A percentile compares a stretch with the other conserved stretches of the same genome.
These are phyloP conservation scores for Telmatherina bonti DNA, from an alignment of 2,797 vertebrate genomes.

Conservation along the genomic window DNA sequence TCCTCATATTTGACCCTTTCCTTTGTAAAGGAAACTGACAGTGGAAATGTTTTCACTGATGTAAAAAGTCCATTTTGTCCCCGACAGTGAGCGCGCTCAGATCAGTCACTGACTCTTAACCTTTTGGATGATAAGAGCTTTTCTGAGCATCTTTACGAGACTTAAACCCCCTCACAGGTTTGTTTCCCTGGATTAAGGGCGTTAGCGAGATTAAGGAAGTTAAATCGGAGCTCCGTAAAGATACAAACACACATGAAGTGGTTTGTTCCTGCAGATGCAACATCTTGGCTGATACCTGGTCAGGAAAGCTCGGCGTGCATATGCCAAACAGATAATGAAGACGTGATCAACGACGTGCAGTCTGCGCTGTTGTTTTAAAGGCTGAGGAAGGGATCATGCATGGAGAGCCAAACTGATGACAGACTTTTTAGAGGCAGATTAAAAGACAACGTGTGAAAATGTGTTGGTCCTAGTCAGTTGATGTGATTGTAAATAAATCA, in stretches of 20 bases:
- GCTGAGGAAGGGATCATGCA: too few species aligned
- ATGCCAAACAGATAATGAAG: slow-evolving; percentile 18
- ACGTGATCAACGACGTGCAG: not conserved
- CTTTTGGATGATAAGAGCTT: not conserved
- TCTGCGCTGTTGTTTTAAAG: not conserved
- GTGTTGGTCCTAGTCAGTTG: too few species aligned
- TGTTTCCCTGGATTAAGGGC: not conserved
- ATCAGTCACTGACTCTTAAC: not conserved
- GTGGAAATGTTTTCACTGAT: not conserved
- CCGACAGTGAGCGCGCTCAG: not conserved
- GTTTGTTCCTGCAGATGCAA: slow-evolving; percentile 1
- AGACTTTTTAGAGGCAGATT: too few species aligned
- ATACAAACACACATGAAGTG: not conserved
- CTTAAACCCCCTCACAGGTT: not conserved
- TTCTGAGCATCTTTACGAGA: not conserved
- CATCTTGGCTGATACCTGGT: slow-evolving; percentile 6
- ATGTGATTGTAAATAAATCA: too few species aligned
- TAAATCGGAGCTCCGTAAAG: not conserved
- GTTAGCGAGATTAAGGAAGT: slow-evolving; percentile 17
- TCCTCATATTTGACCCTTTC: too few species aligned
- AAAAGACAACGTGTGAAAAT: too few species aligned
- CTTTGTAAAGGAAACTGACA: too few species aligned
- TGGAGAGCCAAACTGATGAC: too few species aligned
- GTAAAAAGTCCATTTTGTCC: not conserved
- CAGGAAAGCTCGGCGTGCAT: not conserved